Conservation (phyloP, 2,888 invertebrate species). For the Dynastes grantii region DNA sequence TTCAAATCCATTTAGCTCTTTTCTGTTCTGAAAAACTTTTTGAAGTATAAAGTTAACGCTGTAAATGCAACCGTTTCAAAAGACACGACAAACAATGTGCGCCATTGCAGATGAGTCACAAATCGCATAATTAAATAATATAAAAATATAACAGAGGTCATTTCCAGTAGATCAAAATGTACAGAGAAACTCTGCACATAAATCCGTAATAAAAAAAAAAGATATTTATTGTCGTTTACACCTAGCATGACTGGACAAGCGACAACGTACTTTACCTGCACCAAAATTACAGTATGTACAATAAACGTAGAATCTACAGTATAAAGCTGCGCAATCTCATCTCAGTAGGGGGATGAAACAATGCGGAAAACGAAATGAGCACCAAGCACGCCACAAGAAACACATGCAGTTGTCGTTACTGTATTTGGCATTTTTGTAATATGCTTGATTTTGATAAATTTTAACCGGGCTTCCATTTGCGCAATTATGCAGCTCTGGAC, state of each 20-base stretch:
- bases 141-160: slow-evolving; percentile 7
- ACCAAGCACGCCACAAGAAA: slow-evolving; percentile 12
- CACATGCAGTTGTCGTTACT: neutral
- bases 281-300: slow-evolving; percentile 32
- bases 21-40: too few species aligned
- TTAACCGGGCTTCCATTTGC: too few species aligned
- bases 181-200: neutral
- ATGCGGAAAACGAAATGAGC: slow-evolving; percentile 23
- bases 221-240: slow-evolving; percentile 37
- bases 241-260: slow-evolving; percentile 46
- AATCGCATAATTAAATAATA: slow-evolving; percentile 17
- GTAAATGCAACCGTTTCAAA: slow-evolving; percentile 38
- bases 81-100: slow-evolving; percentile 41
- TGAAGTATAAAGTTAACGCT: neutral
- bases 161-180: slow-evolving; percentile 8
- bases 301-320: slow-evolving; percentile 11
- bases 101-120: slow-evolving; percentile 29
- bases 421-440: slow-evolving; percentile 4
- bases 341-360: neutral
- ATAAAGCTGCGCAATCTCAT: slow-evolving; percentile 11
- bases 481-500: too few species aligned
- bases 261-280: slow-evolving; percentile 42
- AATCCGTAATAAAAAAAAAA: slow-evolving; percentile 4
- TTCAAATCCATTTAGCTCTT: too few species aligned
- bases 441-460: too few species aligned